Base-by-base conservation (phyloP, 1,140 invertebrate genomes). In the Delia radicum region DNA sequence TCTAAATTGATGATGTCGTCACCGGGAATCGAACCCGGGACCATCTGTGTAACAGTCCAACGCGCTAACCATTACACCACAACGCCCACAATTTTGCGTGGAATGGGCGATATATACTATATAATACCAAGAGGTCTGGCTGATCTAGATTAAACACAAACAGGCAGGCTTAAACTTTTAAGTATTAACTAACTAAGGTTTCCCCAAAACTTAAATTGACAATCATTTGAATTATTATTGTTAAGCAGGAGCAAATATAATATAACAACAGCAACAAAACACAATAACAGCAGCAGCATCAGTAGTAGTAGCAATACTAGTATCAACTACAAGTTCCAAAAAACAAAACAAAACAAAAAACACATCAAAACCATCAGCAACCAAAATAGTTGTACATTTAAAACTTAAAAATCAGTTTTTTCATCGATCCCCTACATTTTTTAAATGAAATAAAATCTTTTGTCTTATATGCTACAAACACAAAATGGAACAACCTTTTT, bases 151-250 rank as follows among this genome's bases (percentile, higher is more conserved):
- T 69, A 69, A 69, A 69, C 18, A 69, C 65, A 69, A 21, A 69
- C 65, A 37, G 29, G 65, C 65, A 69, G 29, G 33, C 21, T 69
- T 69, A 31, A 33, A 69, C 31, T 69, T 69, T 75, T 42, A n/a
- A n/a, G n/a, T n/a, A n/a, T n/a, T n/a, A 67, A 75, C 74, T 28
- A 67, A 46, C 63, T 15, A 74, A 74, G 65, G 65, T 69, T 37
- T 69, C 31, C 28, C 73, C 55, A 63, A 37, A 71, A 67, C 55
- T 75, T 72, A 76, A 76, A 76, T 73, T 76, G 75, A 76, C 69
- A 76, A 76, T 76, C 75, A 76, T 73, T 76, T 76, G 75, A 76
- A 76, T 76, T 76, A 76, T 76, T 76, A 73, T 76, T 76, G 75
- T 72, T 73, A 72, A 76, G 69, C 46, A 76, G 75, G n/a, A 72